Evolutionary conservation across 1,140 invertebrate species (phyloP), one percentile per base, ranked within the genome.

Genomic region (Drosophila bocki): DNA sequence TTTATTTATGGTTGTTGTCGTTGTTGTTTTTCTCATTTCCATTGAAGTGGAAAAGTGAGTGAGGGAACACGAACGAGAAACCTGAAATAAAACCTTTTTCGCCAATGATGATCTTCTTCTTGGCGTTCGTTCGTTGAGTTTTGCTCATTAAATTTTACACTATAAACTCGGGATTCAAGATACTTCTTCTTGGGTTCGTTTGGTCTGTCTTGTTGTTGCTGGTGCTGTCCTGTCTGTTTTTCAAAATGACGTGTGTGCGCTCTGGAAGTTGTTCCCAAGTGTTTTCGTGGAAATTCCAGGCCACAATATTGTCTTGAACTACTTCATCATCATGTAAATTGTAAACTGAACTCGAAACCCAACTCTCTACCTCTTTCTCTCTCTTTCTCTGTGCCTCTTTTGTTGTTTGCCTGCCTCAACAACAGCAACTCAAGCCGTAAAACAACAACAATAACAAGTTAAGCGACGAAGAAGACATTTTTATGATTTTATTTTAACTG

Each of bases 401-500:
- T 35, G 22, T 26, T 45, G 37, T 68, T 77, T 78, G 74, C 79
- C 48, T 80, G 76, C 75, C 81, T 80, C 75, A 72, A 70, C 63
- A 70, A 67, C 32, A 69, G 62, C 17, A 33, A 47, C 26, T 17
- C 50, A 63, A 26, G 51, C 26, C 19, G 39, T 12, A 9, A 45
- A 75, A 76, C 60, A 79, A 58, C 50, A 82, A 56, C 35, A 53
- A 53, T 19, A 53, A 56, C 53, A 56, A 39, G 53, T 54, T 39
- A 39, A 37, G 35, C 19, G 19, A 64, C 65, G 56, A 68, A 76
- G 56, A 82, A 80, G 68, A 75, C 60, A 80, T 88, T 83, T 78
- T 87, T 87, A 88, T 83, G 80, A 83, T 87, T 83, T 87, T 80
- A 83, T 83, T 83, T 87, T 83, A 83, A 83, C 83, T 87, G 84